These are phyloP conservation scores for Amblyraja radiata DNA, from an alignment of 2,797 vertebrate species.

Conservation along the genomic window DNA sequence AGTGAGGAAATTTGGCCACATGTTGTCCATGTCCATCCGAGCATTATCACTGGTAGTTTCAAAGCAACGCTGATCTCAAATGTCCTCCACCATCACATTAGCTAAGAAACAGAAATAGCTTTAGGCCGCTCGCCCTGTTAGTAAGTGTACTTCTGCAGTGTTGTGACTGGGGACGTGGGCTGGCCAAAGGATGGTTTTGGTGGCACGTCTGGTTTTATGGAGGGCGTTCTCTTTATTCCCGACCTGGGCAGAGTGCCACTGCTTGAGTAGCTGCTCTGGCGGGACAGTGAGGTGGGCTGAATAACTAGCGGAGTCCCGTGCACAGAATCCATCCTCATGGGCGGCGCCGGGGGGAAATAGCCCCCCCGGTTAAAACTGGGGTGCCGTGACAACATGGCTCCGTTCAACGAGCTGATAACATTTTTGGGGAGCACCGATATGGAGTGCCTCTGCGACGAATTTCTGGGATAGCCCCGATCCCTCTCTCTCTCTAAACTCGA, in stretches of 20 bases:
- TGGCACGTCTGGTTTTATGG: slow-evolving; percentile 94
- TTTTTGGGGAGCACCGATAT: slow-evolving; percentile 89
- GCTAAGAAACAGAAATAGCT: not conserved
- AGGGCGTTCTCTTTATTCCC: slow-evolving; percentile 89
- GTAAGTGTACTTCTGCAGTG: slow-evolving; percentile 96
- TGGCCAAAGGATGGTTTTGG: slow-evolving; percentile 93
- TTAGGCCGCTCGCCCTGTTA: slow-evolving; percentile 49
- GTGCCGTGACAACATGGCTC: slow-evolving; percentile 86
- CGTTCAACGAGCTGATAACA: slow-evolving; percentile 74
- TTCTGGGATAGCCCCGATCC: slow-evolving; percentile 86
- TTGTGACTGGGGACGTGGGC: slow-evolving; percentile 85
- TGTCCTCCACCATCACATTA: slow-evolving; percentile 17
- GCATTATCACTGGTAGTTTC: slow-evolving; percentile 31
- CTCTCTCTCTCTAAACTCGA: slow-evolving; percentile 90
- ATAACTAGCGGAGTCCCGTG: slow-evolving; percentile 76
- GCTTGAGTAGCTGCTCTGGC: slow-evolving; percentile 90
- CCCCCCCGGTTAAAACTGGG: slow-evolving; percentile 87
- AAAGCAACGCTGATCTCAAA: slow-evolving; percentile 24
- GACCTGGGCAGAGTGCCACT: slow-evolving; percentile 89
- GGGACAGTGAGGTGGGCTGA: slow-evolving; percentile 73
- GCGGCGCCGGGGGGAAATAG: slow-evolving; percentile 76
- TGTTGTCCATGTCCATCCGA: slow-evolving; percentile 58
- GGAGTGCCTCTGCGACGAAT: slow-evolving; percentile 89
- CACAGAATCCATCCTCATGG: slow-evolving; percentile 87
- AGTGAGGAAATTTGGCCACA: slow-evolving; percentile 68